A percentile compares a stretch with the other conserved stretches of the same genome.
Evolutionary conservation across 2,113 vertebrate species (phyloP).

Genomic region (Campylomormyrus tamandua): DNA sequence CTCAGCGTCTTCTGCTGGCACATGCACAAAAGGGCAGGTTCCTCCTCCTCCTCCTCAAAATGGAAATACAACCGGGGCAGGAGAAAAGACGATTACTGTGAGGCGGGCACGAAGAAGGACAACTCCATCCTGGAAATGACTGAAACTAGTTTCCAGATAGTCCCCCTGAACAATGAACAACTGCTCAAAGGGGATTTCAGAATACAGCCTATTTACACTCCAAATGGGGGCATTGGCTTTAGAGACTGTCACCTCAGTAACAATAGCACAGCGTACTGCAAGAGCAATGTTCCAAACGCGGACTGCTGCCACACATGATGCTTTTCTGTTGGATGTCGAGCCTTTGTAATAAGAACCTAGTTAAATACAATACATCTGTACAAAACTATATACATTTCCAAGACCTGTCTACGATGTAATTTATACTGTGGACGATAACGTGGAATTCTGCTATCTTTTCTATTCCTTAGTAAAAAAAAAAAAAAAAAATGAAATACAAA

Average conservation of each 20-base stretch:
- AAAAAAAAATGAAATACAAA: constrained; percentile 66
- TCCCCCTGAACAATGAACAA: constrained; percentile 98
- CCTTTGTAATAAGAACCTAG: constrained; percentile 55
- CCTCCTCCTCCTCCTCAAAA: constrained; percentile 78
- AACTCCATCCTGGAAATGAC: constrained; percentile 99
- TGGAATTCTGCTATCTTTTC: constrained; percentile 96
- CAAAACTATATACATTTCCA: constrained; percentile 61
- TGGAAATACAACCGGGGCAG: constrained; percentile 97
- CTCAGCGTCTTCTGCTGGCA: constrained; percentile 95
- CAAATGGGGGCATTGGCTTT: constrained; percentile 93
- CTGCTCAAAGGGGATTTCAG: constrained; percentile 98
- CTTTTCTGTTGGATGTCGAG: constrained; percentile 37
- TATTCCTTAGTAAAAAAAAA: constrained; percentile 74
- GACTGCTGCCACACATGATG: constrained; percentile 96
- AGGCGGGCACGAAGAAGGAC: constrained; percentile 98
- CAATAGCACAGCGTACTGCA: constrained; percentile 91
- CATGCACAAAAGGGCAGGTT: constrained; percentile 93
- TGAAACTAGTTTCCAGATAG: constrained; percentile 98
- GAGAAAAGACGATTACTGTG: constrained; percentile 98
- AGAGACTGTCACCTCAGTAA: constrained; percentile 95
- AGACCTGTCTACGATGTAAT: constrained; percentile 72
- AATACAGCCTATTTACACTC: constrained; percentile 97
- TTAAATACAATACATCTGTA: constrained; percentile 58
- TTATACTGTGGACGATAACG: constrained; percentile 99
- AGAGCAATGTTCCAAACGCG: constrained; percentile 88